Evolutionary conservation across 2,888 invertebrate genomes (phyloP).

Genomic region (Papilio elwesi): DNA sequence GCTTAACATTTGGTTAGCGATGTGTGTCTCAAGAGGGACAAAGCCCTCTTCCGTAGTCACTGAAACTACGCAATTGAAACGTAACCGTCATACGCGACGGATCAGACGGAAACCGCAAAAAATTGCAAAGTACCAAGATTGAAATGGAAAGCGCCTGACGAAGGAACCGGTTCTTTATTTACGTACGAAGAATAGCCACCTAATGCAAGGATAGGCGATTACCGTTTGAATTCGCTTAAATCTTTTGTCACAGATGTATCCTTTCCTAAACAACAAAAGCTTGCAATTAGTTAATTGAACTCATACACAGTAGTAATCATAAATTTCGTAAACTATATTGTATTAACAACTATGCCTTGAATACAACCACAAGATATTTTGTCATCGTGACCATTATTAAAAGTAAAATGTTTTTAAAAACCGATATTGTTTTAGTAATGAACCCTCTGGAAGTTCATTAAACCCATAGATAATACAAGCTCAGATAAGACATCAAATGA

Average conservation of each 20-base stretch:
- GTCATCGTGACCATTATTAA: neutral
- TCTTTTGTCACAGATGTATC: neutral
- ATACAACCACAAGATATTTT: neutral
- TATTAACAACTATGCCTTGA: no score
- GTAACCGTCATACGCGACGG: conserved; percentile 80
- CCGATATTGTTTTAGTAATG: conserved; percentile 16
- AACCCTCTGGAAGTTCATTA: conserved; percentile 34
- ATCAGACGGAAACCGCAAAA: conserved; percentile 82
- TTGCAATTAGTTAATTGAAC: neutral
- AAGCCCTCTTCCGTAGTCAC: conserved; percentile 38
- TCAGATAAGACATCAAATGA: conserved; percentile 33
- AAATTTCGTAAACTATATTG: neutral
- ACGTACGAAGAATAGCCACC: conserved; percentile 42
- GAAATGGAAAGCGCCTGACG: conserved; percentile 62
- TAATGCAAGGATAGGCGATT: conserved; percentile 30
- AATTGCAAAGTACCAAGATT: conserved; percentile 73
- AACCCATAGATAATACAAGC: conserved; percentile 35
- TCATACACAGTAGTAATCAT: neutral
- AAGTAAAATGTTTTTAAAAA: neutral
- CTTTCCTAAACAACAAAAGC: neutral
- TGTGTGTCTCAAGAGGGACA: conserved; percentile 20
- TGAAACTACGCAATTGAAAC: conserved; percentile 70
- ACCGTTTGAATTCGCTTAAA: conserved; percentile 14
- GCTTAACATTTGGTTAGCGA: conserved; percentile 2
- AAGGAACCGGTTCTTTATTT: conserved; percentile 49